These are phyloP conservation scores for Pachycephus smyrnensis DNA, from an alignment of 2,888 invertebrate species.

Conservation along the genomic window DNA sequence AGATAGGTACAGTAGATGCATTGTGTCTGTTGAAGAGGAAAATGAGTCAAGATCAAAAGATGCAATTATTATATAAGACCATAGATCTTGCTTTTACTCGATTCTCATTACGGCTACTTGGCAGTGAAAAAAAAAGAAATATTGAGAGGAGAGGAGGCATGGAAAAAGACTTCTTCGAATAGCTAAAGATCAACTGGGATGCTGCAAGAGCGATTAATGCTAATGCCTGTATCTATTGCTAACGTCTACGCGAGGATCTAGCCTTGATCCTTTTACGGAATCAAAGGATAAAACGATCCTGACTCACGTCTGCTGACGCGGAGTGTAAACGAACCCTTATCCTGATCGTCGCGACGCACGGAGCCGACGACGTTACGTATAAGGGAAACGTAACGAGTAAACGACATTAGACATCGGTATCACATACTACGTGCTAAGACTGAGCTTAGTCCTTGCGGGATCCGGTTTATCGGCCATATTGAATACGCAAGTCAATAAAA, in stretches of 20 bases:
- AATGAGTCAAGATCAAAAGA: not conserved
- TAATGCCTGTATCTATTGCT: not conserved
- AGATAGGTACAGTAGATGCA: not conserved
- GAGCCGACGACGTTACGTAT: constrained; percentile 41
- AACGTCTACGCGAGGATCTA: not conserved
- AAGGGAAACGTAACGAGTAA: constrained; percentile 55
- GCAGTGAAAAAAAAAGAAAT: too few relatives aligned
- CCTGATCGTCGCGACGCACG: constrained; percentile 30
- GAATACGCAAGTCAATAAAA: constrained; percentile 23
- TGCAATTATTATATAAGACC: not conserved
- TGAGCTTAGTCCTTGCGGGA: constrained; percentile 28
- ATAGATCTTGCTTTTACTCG: not conserved
- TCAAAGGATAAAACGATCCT: not conserved
- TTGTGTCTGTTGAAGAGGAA: not conserved
- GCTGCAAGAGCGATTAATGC: not conserved
- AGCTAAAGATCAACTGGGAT: not conserved
- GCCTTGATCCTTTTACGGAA: not conserved
- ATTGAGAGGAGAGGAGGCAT: too few relatives aligned
- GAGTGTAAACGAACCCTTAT: constrained; percentile 46
- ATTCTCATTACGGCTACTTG: too few relatives aligned
- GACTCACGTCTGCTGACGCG: not conserved
- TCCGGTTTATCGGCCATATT: constrained; percentile 46
- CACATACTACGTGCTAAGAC: constrained; percentile 32
- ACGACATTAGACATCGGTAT: constrained; percentile 43
- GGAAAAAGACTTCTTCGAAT: not conserved